phyloP scores from a whole-genome alignment of 2,113 vertebrate genomes.

The Macroglossus sobrinus region DNA sequence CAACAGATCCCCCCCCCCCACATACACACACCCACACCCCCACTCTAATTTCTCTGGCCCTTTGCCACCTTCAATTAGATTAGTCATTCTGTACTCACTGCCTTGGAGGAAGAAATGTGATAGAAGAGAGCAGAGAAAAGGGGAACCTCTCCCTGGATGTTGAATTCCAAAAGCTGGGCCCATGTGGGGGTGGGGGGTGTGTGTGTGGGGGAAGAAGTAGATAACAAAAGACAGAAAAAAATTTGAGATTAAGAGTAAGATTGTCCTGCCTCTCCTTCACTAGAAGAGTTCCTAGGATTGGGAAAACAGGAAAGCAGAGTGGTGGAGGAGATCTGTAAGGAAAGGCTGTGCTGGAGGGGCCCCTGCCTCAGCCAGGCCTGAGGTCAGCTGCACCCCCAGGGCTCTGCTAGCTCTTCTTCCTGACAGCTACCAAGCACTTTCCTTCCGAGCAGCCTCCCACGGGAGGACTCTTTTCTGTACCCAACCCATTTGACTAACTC shows the following conservation, averaged over 20 bases:
- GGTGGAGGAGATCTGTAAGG: not conserved
- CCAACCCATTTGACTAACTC: not conserved
- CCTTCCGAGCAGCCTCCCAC: not conserved
- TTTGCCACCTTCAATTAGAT: constrained; percentile 50
- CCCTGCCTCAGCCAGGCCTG: too few relatives aligned
- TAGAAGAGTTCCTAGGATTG: not conserved
- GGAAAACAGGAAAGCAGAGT: not conserved
- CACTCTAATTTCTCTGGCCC: constrained; percentile 34
- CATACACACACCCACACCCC: not conserved
- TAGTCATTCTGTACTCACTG: constrained; percentile 5
- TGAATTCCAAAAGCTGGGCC: not conserved
- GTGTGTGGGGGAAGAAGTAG: not conserved
- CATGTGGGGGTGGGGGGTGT: not conserved
- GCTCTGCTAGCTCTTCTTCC: not conserved
- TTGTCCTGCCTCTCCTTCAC: not conserved
- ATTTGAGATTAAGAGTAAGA: not conserved
- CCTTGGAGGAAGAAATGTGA: not conserved
- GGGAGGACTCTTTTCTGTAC: not conserved
- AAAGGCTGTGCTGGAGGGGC: not conserved
- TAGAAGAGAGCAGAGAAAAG: constrained; percentile 27
- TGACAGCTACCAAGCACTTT: not conserved
- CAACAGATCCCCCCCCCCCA: not conserved
- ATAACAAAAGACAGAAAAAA: not conserved
- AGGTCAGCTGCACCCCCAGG: accelerated
- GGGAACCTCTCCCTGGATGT: not conserved